A percentile compares a stretch with the other conserved stretches of the same genome.
Conservation (phyloP, 2,888 invertebrate genomes). For the Adela reaumurella region DNA sequence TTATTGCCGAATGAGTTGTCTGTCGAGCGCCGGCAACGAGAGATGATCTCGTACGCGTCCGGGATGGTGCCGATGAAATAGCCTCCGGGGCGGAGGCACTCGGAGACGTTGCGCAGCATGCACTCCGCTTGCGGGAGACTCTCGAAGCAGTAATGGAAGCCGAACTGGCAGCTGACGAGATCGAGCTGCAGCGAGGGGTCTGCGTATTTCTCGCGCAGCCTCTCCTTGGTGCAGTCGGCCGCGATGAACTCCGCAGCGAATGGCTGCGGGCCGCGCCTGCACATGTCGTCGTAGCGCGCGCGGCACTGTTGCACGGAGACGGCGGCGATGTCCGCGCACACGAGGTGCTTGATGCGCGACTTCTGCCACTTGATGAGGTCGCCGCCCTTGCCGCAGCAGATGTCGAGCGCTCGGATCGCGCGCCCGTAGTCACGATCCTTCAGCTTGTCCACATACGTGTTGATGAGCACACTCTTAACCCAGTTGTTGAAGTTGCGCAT, state of each 20-base stretch:
- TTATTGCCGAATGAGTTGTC: constrained; percentile 71
- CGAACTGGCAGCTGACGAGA: constrained; percentile 95
- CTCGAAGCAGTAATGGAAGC: constrained; percentile 96
- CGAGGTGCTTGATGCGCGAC: constrained; percentile 72
- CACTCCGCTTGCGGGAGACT: constrained; percentile 82
- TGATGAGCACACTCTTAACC: constrained; percentile 94
- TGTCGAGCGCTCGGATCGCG: constrained; percentile 75
- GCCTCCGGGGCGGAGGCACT: constrained; percentile 84
- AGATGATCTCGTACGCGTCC: constrained; percentile 88
- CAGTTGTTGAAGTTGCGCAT: constrained; percentile 98
- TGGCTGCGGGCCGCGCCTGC: constrained; percentile 27
- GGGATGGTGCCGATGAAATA: constrained; percentile 97
- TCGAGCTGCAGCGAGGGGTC: constrained; percentile 80
- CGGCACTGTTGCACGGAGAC: constrained; percentile 90
- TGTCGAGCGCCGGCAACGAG: constrained; percentile 58
- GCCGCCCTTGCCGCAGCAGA: constrained; percentile 98
- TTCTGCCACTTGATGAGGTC: constrained; percentile 96
- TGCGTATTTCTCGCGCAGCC: constrained; percentile 70
- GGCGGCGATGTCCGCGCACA: constrained; percentile 92
- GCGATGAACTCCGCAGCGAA: constrained; percentile 88
- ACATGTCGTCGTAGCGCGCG: constrained; percentile 74
- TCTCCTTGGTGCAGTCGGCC: constrained; percentile 86
- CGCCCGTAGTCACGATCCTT: constrained; percentile 65
- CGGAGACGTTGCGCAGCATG: constrained; percentile 90
- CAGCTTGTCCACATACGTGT: constrained; percentile 69